A percentile compares a stretch with the other conserved stretches of the same genome.
Evolutionary conservation across 2,113 vertebrate species (phyloP).

Genomic region (Paracanthobrama guichenoti): DNA sequence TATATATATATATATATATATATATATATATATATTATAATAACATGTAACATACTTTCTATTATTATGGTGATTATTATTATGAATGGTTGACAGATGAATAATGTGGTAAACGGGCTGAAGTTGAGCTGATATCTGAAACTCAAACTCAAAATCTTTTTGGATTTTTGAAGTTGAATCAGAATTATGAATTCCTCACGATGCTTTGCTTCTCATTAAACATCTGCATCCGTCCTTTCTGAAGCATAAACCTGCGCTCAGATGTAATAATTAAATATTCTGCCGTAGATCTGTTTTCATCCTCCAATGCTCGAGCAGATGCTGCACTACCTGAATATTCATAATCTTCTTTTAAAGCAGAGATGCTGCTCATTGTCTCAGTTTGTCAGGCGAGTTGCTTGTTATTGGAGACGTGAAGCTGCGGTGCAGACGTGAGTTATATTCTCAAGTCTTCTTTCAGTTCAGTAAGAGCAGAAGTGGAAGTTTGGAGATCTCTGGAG

Average conservation of each 20-base stretch:
- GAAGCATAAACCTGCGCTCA: neutral
- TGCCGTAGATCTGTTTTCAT: neutral
- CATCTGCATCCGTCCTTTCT: conserved; percentile 23
- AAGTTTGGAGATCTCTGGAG: conserved; percentile 21
- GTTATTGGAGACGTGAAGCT: neutral
- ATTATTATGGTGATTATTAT: too few species aligned
- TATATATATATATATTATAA: too few species aligned
- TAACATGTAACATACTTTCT: too few species aligned
- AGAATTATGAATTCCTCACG: neutral
- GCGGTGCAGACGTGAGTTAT: neutral
- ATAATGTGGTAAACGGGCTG: conserved; percentile 38
- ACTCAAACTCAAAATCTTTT: neutral
- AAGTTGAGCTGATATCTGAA: neutral
- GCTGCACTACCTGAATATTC: conserved; percentile 37
- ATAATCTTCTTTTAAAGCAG: neutral
- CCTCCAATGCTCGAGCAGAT: conserved; percentile 27
- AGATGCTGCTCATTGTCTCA: too few species aligned
- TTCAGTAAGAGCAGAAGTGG: too few species aligned
- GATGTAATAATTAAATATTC: conserved; percentile 39
- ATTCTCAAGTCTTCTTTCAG: neutral
- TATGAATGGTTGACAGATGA: too few species aligned
- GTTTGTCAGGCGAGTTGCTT: neutral
- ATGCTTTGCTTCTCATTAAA: neutral
- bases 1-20: too few species aligned
- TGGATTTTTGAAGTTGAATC: neutral